phyloP scores from a whole-genome alignment of 2,113 vertebrate species.

The Passer montanus region DNA sequence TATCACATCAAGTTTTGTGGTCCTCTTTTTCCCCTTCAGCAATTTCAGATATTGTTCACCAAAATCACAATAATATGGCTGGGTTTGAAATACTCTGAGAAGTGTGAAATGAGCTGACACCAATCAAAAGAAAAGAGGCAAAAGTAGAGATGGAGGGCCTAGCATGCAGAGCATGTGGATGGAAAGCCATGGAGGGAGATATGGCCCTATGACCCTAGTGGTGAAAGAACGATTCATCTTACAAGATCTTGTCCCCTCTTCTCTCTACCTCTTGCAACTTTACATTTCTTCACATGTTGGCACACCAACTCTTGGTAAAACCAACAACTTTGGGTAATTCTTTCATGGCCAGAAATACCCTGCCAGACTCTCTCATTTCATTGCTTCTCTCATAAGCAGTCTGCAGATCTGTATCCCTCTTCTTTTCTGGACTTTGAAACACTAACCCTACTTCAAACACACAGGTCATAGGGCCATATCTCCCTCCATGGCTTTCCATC shows the following conservation, averaged over 20 bases:
- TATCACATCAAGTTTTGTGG: neutral
- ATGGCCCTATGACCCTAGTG: neutral
- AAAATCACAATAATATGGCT: neutral
- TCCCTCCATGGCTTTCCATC: neutral
- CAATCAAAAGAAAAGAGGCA: neutral
- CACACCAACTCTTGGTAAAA: rapidly evolving
- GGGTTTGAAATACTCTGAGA: neutral
- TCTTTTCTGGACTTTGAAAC: neutral
- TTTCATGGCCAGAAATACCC: neutral
- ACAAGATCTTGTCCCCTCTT: neutral
- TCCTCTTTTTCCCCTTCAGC: neutral
- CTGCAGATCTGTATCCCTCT: neutral
- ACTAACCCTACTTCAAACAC: neutral
- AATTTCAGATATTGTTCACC: neutral
- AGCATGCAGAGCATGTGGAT: too few relatives aligned
- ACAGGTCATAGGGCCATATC: neutral
- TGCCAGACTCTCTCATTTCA: rapidly evolving
- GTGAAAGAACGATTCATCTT: neutral
- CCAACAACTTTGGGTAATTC: rapidly evolving
- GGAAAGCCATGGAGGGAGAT: too few relatives aligned
- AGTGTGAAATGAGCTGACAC: neutral
- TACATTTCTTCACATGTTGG: rapidly evolving
- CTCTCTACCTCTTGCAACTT: neutral
- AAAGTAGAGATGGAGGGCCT: too few relatives aligned
- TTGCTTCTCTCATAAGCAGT: neutral